A percentile compares a stretch with the other conserved stretches of the same genome.
phyloP scores from a whole-genome alignment of 2,797 vertebrate species.

The Malurus leucopterus region DNA sequence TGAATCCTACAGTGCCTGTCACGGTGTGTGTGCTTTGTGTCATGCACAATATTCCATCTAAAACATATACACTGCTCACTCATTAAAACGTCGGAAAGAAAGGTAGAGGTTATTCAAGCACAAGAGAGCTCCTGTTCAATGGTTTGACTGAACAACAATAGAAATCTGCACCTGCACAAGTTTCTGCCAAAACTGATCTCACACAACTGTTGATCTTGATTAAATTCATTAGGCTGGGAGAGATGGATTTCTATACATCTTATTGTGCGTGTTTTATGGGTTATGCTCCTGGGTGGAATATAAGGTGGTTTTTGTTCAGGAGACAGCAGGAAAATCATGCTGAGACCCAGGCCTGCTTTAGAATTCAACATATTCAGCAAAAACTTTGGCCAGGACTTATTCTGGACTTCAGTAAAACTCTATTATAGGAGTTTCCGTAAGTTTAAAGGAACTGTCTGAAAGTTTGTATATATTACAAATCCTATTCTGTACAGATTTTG shows the following conservation, averaged over 20 bases:
- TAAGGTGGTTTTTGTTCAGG: constrained; percentile 51
- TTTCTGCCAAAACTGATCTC: constrained; percentile 64
- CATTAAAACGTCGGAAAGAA: constrained; percentile 16
- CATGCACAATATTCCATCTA: not conserved
- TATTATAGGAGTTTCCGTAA: constrained; percentile 50
- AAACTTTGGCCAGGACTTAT: constrained; percentile 49
- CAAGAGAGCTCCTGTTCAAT: constrained; percentile 53
- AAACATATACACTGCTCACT: not conserved
- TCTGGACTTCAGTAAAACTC: constrained; percentile 58
- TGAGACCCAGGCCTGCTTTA: constrained; percentile 53
- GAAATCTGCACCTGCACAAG: constrained; percentile 54
- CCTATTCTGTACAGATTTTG: constrained; percentile 50
- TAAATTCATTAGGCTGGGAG: constrained; percentile 36
- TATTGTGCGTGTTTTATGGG: constrained; percentile 39
- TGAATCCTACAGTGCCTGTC: not conserved
- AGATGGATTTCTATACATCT: constrained; percentile 57
- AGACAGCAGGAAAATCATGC: constrained; percentile 58
- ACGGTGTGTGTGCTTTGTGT: not conserved
- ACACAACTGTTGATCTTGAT: constrained; percentile 57
- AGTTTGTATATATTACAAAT: constrained; percentile 62
- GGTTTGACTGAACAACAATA: constrained; percentile 40
- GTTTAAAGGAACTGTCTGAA: constrained; percentile 62
- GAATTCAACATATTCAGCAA: constrained; percentile 60
- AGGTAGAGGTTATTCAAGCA: constrained; percentile 42
- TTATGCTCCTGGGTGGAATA: constrained; percentile 54